Conservation (phyloP, 1,140 invertebrate species). For the Trichonephila clavata region DNA sequence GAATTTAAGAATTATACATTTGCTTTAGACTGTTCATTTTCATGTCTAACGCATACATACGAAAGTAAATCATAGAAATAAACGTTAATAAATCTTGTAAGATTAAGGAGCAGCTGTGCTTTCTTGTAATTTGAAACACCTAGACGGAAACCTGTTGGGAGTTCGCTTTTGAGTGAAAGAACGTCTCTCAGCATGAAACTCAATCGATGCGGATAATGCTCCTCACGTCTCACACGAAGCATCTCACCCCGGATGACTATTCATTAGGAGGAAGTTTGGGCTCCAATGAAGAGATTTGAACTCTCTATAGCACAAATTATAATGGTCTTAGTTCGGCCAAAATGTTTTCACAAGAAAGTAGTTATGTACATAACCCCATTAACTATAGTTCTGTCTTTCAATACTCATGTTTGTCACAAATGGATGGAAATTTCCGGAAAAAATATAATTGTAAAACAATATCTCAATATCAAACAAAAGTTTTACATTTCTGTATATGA, state of each 20-base stretch:
- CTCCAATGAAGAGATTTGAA: conserved; percentile 4
- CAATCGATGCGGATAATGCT: background rate
- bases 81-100: no score
- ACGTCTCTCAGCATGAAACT: background rate
- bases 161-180: background rate
- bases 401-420: no score
- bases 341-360: background rate
- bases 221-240: background rate
- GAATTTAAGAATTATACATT: no score
- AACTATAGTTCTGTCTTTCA: background rate
- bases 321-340: background rate
- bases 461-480: no score
- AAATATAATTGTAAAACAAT: no score
- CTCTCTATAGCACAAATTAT: background rate
- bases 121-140: no score
- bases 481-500: no score
- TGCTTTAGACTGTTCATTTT: no score
- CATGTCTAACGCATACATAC: no score
- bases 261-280: background rate
- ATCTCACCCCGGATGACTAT: background rate
- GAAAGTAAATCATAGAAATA: no score
- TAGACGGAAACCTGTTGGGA: background rate
- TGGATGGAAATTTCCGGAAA: no score
- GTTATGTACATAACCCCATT: background rate
- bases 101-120: no score